Evolutionary conservation across 2,888 invertebrate genomes (phyloP).

Genomic region (Lithophane ornitopus): DNA sequence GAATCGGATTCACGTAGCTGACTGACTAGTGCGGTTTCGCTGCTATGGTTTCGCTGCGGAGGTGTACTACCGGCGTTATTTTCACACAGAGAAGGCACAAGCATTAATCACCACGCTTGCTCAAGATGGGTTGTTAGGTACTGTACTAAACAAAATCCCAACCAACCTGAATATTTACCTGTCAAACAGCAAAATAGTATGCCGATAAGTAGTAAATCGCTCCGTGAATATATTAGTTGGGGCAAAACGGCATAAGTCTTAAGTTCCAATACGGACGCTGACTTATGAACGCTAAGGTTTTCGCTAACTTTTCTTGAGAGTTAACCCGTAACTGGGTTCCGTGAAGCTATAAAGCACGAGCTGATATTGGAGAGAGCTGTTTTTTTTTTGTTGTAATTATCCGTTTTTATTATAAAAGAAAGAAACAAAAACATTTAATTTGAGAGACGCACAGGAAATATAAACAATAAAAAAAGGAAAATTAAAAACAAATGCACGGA

Average conservation of each 20-base stretch:
- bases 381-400: neutral
- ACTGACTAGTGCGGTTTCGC: too few relatives aligned
- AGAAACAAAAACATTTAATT: neutral
- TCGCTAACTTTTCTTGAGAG: conserved; percentile 75
- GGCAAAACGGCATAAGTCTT: conserved; percentile 62
- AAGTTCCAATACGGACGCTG: conserved; percentile 70
- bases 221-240: conserved; percentile 60
- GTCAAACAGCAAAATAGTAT: conserved; percentile 45
- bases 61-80: too few relatives aligned
- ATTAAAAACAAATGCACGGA: too few relatives aligned
- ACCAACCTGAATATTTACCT: neutral
- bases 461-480: neutral
- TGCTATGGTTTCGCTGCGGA: too few relatives aligned
- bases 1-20: too few relatives aligned
- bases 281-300: conserved; percentile 74
- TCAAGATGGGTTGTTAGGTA: too few relatives aligned
- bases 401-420: neutral
- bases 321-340: conserved; percentile 69
- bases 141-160: neutral
- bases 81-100: too few relatives aligned
- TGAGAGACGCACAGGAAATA: neutral
- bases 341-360: conserved; percentile 34
- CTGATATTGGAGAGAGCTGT: neutral
- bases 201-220: conserved; percentile 46
- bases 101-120: too few relatives aligned